Evolutionary conservation across 2,113 vertebrate genomes (phyloP).

Genomic region (Neotragus moschatus): DNA sequence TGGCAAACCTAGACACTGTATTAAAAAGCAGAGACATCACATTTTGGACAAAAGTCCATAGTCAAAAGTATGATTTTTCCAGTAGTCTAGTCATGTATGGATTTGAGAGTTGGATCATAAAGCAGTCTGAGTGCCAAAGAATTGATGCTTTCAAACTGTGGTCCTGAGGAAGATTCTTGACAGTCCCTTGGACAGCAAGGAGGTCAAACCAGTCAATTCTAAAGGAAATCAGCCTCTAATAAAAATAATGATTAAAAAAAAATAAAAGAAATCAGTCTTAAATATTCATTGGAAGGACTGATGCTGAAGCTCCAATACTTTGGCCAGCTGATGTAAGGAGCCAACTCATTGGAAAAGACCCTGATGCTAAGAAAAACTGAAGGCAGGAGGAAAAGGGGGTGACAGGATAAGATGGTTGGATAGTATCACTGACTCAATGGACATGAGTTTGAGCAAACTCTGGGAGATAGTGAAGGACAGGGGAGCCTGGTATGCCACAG

Average conservation of each 20-base stretch:
- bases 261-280: background rate
- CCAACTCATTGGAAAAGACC: background rate
- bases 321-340: background rate
- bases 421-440: background rate
- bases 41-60: too few relatives aligned
- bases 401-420: background rate
- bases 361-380: background rate
- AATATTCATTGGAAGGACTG: background rate
- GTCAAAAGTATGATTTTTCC: too few relatives aligned
- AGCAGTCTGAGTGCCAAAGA: background rate
- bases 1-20: too few relatives aligned
- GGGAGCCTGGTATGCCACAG: background rate
- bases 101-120: too few relatives aligned
- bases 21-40: too few relatives aligned
- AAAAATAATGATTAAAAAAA: too few relatives aligned
- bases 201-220: background rate
- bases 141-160: background rate
- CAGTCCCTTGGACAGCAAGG: background rate
- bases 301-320: background rate
- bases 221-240: too few relatives aligned
- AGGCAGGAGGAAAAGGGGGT: background rate
- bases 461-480: background rate
- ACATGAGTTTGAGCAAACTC: background rate
- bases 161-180: background rate
- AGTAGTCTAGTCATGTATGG: too few relatives aligned